Evolutionary conservation across 2,113 vertebrate genomes (phyloP).

Genomic region (Melanocharis versteri): DNA sequence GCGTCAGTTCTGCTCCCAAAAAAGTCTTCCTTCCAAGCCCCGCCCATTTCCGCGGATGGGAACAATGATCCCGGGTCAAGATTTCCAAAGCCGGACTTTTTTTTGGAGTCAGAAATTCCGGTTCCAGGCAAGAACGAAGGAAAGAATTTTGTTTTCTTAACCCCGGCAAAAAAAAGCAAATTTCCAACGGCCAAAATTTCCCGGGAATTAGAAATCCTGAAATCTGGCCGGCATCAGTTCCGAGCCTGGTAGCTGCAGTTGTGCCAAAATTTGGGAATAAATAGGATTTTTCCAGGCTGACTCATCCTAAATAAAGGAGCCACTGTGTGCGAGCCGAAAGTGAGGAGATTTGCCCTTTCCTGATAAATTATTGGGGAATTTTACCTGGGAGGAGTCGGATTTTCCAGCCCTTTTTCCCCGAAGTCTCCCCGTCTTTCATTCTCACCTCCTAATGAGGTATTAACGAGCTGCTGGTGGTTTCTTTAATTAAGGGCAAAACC

Average conservation of each 20-base stretch:
- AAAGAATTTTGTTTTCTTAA: constrained; percentile 43
- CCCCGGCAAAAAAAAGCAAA: not conserved
- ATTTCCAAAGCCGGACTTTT: not conserved
- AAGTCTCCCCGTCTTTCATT: not conserved
- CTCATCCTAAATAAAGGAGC: not conserved
- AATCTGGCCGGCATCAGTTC: not conserved
- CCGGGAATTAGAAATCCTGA: constrained; percentile 36
- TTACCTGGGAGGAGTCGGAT: not conserved
- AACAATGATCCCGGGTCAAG: not conserved
- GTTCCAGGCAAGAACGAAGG: not conserved
- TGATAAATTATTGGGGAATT: not conserved
- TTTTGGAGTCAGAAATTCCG: not conserved
- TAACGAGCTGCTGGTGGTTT: not conserved
- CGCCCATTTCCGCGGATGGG: not conserved
- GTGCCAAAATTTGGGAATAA: not conserved
- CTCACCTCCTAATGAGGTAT: not conserved
- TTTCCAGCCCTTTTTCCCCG: not conserved
- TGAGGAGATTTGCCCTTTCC: not conserved
- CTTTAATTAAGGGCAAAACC: not conserved
- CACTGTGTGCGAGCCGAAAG: not conserved
- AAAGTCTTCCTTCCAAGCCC: not conserved
- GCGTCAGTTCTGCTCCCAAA: not conserved
- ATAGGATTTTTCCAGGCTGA: constrained; percentile 25
- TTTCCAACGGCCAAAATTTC: constrained; percentile 30
- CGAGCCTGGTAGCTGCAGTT: not conserved